These are phyloP conservation scores for Saccostrea echinata DNA, from an alignment of 1,140 invertebrate genomes.

Conservation along the genomic window DNA sequence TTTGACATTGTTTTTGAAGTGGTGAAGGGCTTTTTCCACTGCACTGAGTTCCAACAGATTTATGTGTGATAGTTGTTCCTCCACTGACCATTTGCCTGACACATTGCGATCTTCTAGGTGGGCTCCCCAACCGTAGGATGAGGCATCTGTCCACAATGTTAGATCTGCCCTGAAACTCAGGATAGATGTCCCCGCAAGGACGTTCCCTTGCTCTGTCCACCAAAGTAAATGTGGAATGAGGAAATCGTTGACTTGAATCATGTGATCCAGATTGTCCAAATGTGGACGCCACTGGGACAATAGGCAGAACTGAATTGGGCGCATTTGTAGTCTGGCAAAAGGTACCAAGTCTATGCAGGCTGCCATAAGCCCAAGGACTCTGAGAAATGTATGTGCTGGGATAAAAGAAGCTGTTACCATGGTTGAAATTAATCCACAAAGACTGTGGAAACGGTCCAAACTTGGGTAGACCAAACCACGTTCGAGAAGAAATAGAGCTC, in stretches of 20 bases:
- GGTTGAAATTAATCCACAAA: too few relatives aligned
- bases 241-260: neutral
- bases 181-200: neutral
- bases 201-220: neutral
- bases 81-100: neutral
- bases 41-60: constrained; percentile 44
- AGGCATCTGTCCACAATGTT: neutral
- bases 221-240: neutral
- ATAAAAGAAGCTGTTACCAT: too few relatives aligned
- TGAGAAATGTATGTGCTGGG: too few relatives aligned
- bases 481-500: neutral
- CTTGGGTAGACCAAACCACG: too few relatives aligned
- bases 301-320: too few relatives aligned
- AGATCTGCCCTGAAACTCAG: neutral
- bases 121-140: neutral
- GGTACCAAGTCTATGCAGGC: too few relatives aligned
- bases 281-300: too few relatives aligned
- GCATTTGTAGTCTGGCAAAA: too few relatives aligned
- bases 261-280: neutral
- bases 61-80: neutral
- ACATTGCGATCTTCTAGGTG: constrained; percentile 5
- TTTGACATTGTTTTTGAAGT: constrained; percentile 11
- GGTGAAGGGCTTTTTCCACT: neutral
- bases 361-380: too few relatives aligned
- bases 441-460: too few relatives aligned